Evolutionary conservation across 1,140 invertebrate species (phyloP), one percentile per base, ranked within the genome.

Genomic region (Onthophagus taurus): DNA sequence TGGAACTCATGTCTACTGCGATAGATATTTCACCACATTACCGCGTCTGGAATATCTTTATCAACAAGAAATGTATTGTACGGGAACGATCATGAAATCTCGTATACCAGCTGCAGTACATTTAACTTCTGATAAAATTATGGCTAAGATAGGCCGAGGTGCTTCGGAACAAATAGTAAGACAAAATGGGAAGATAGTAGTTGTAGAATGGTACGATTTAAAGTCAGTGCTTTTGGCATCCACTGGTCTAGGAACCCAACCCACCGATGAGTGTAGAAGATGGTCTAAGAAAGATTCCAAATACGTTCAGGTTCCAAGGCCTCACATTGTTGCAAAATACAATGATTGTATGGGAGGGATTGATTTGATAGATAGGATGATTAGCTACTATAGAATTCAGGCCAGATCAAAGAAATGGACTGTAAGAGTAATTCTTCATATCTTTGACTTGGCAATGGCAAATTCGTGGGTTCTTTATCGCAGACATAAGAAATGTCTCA

Each of bases 391-490:
- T 17, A 36, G 31, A 13, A 38, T 38, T 9, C 9, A 37, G 16
- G 26, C 4, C 12, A 46, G 36, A 42, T 42, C 17, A 12, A 42
- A 42, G 18, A 42, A 47, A 47, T 42, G 37, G 45, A 47, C 38
- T 14, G 38, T 42, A 2, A 45, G 34, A 38, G 13, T 20, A 12
- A 44, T 48, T 26, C 14, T 45, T 16, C 43, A 45, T 45, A 23
- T 43, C n/a, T 5, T 45, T 49, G 42, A 49, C 20, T 41, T 49
- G 31, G 36, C 14, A 39, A 19, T 45, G 12, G 35, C 23, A 26
- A 49, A 49, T 35, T 29, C 47, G 19, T 48, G 46, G 46, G 21
- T 43, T 17, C 14, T 31, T 9, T 48, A 48, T 31, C 12, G 35
- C 17, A 17, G 8, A 8, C 13, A 43, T 33, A n/a, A n/a, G n/a